These are phyloP conservation scores for Arnoldichthys spilopterus DNA, from an alignment of 2,797 vertebrate genomes.

Conservation along the genomic window DNA sequence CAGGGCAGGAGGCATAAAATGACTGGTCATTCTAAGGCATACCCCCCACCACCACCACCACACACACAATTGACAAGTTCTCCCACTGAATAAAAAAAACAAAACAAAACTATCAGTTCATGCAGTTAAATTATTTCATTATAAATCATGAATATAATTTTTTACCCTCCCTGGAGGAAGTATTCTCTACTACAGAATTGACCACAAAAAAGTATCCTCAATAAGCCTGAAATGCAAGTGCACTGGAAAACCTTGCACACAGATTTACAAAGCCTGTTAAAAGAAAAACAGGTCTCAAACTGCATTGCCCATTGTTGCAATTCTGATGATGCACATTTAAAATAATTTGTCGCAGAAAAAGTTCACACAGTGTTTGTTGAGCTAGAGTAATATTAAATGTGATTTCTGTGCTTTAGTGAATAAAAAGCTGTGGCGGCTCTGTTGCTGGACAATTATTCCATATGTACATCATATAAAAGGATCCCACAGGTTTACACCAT, in stretches of 20 bases:
- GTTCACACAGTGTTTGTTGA: too few species aligned
- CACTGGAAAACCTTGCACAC: neutral
- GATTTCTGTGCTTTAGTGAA: neutral
- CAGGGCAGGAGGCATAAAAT: conserved; percentile 11
- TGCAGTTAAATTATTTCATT: neutral
- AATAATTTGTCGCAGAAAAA: neutral
- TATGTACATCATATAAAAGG: neutral
- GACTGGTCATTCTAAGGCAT: neutral
- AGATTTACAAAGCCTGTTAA: too few species aligned
- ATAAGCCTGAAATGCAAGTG: neutral
- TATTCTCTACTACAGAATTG: neutral
- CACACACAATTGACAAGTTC: too few species aligned
- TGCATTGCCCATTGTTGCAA: neutral
- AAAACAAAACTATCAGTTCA: neutral
- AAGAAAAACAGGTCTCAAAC: too few species aligned
- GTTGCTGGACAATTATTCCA: neutral
- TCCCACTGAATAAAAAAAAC: neutral
- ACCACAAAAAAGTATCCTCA: neutral
- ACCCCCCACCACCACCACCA: neutral
- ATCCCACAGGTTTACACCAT: neutral
- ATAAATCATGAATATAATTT: too few species aligned
- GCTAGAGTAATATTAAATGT: neutral
- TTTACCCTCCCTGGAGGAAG: too few species aligned
- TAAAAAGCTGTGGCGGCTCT: neutral
- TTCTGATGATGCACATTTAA: neutral